Evolutionary conservation across 2,797 vertebrate genomes (phyloP), one percentile per base, ranked within the genome.

Genomic region (Gambusia yucatana): DNA sequence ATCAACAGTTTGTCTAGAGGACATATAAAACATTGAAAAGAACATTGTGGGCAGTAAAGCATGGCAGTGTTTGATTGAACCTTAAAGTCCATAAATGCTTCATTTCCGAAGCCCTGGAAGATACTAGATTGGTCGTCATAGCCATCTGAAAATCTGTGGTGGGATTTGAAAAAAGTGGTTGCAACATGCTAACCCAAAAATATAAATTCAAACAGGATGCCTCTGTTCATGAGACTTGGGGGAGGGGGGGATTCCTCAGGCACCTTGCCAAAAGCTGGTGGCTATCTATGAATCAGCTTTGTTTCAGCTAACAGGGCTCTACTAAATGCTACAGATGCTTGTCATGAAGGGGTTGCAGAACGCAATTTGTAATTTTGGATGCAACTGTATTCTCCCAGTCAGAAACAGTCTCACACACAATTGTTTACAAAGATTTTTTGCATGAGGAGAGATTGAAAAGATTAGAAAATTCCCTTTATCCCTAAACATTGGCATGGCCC

Each of bases 401-500:
- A 67, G 39, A 67, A 39, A 67, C 63, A 17, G 30, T 17, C 30
- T 65, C 63, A 1, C 33, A 65, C 63, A 22, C 10, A 20, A 67
- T 22, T 41, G 3, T 10, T 65, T 63, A 17, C 13, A 11, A 63
- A 67, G 17, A 41, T 67, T 41, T 67, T 41, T 67, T 0, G 4
- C 25, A 65, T 63, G 5, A 63, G 16, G 28, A 17, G 30, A 36
- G 36, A 36, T 36, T 39, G 33, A 36, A 22, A 22, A 22, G 8
- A 20, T 39, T 0, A 22, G 4, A 9, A 39, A 6, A 33, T 61
- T 17, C 7, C 7, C 14, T 63, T 77, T 71, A 44, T 41, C 69
- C 14, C 25, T 75, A 44, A 30, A 70, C n/a, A 59, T 50, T 16
- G 33, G 17, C 73, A 73, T 85, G 25, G 13, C 4, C 47, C 43